Conservation (phyloP, 2,888 invertebrate species). For the Drosophila mayaguana region DNA sequence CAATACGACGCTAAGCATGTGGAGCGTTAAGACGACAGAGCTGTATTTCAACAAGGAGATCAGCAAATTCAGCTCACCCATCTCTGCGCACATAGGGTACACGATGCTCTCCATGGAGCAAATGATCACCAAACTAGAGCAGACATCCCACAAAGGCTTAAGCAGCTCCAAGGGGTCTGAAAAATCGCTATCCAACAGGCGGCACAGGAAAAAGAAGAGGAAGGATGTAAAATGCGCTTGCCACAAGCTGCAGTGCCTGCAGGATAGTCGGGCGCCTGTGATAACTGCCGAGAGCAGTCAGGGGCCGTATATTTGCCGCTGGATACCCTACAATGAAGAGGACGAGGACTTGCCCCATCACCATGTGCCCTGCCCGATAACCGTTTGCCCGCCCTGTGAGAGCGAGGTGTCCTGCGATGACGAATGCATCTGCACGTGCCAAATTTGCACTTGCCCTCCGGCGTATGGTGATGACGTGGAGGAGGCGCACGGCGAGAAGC, state of each 20-base stretch:
- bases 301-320: slow-evolving; percentile 77
- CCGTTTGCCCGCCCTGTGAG: slow-evolving; percentile 64
- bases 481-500: slow-evolving; percentile 53
- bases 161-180: background rate
- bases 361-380: slow-evolving; percentile 48
- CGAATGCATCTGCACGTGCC: slow-evolving; percentile 66
- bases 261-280: slow-evolving; percentile 39
- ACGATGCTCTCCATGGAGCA: background rate
- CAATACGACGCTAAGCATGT: background rate
- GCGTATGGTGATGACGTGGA: slow-evolving; percentile 40
- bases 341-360: slow-evolving; percentile 45
- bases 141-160: fast-evolving
- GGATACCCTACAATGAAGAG: slow-evolving; percentile 58
- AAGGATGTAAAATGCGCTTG: slow-evolving; percentile 52
- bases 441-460: slow-evolving; percentile 48
- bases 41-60: slow-evolving; percentile 37
- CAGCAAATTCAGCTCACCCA: slow-evolving; percentile 29
- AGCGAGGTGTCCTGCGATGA: slow-evolving; percentile 41
- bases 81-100: slow-evolving; percentile 6
- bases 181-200: background rate
- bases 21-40: slow-evolving; percentile 33
- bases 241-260: slow-evolving; percentile 53
- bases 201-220: background rate
- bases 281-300: slow-evolving; percentile 75
- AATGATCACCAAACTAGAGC: background rate